These are phyloP conservation scores for Cryptomyrus ogoouensis DNA, from an alignment of 2,113 vertebrate species.

Conservation along the genomic window DNA sequence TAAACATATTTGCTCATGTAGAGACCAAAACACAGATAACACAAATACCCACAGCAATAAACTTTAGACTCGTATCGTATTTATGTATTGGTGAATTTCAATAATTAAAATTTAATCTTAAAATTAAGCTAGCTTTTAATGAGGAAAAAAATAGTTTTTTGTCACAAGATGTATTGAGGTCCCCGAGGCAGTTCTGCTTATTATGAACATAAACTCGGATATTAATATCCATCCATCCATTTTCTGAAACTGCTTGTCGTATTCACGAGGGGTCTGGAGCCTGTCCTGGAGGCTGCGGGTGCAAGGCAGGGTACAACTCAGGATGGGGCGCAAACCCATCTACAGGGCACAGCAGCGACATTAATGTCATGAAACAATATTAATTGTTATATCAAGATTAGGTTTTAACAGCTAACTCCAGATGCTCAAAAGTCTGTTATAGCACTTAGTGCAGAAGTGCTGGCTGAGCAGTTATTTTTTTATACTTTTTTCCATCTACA, in stretches of 20 bases:
- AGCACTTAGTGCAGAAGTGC: not conserved
- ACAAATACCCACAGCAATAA: not conserved
- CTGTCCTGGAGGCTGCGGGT: too few relatives aligned
- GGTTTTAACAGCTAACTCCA: not conserved
- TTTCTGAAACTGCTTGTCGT: too few relatives aligned
- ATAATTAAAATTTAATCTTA: not conserved
- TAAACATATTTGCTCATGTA: not conserved
- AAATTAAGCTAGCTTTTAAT: not conserved
- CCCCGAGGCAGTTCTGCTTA: not conserved
- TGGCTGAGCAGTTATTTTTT: not conserved
- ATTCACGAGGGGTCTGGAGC: too few relatives aligned
- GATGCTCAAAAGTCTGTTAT: not conserved
- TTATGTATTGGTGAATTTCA: not conserved
- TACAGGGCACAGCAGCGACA: not conserved
- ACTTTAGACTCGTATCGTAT: not conserved
- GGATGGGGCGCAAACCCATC: too few relatives aligned
- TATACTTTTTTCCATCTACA: not conserved
- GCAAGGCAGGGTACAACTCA: too few relatives aligned
- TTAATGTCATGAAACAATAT: not conserved
- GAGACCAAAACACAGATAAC: not conserved
- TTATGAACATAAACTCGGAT: not conserved
- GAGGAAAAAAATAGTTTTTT: not conserved
- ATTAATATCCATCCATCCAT: not conserved
- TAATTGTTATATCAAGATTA: not conserved
- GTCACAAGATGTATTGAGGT: not conserved